Percentiles rank a stretch among this genome's conserved stretches.
Evolutionary conservation across 2,888 invertebrate species (phyloP).

Genomic region (Eupithecia inturbata): DNA sequence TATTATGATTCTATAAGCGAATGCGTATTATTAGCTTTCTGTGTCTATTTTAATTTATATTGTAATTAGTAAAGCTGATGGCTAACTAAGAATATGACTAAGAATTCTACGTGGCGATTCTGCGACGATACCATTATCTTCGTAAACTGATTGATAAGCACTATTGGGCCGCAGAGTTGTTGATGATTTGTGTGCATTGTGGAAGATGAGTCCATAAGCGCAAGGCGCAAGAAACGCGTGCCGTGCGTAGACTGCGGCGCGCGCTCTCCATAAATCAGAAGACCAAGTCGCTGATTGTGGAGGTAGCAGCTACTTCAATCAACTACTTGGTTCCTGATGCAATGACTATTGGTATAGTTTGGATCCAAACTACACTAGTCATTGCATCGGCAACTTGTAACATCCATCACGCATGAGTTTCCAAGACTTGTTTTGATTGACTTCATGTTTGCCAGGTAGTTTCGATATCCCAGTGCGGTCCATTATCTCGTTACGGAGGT

Average conservation of each 20-base stretch:
- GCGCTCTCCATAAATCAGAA: constrained; percentile 72
- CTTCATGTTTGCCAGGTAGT: not conserved
- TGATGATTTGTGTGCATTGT: not conserved
- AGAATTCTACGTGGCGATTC: not conserved
- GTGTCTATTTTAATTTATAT: no score
- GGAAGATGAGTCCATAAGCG: constrained; percentile 12
- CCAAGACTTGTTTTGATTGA: not conserved
- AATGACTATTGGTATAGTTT: no score
- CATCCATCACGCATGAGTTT: not conserved
- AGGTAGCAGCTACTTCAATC: constrained; percentile 23
- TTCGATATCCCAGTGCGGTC: not conserved
- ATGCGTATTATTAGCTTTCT: no score
- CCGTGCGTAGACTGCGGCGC: constrained; percentile 50
- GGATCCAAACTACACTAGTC: not conserved
- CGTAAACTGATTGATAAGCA: not conserved
- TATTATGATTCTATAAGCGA: no score
- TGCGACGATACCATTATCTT: not conserved
- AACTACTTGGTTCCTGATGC: no score
- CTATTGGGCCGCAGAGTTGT: not conserved
- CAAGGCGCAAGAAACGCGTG: constrained; percentile 38
- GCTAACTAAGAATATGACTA: no score
- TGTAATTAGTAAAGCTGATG: no score
- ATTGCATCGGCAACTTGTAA: not conserved
- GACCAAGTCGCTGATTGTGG: constrained; percentile 35
- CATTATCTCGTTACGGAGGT: no score